A percentile compares a stretch with the other conserved stretches of the same genome.
Conservation (phyloP, 2,797 vertebrate genomes). For the Hybognathus amarus region DNA sequence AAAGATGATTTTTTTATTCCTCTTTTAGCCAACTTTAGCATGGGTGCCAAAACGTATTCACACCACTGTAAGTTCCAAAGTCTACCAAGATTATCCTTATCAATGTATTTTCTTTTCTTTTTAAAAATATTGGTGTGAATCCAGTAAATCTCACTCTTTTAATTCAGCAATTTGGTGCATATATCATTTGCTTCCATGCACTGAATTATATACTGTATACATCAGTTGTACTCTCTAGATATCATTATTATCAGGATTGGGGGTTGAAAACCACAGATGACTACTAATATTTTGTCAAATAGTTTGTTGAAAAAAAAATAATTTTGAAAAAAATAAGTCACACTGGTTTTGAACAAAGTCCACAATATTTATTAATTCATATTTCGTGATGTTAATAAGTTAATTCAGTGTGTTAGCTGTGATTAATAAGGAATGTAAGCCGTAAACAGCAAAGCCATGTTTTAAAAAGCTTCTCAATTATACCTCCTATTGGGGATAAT, state of each 20-base stretch:
- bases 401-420: conserved; percentile 58
- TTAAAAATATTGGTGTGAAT: neutral
- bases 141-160: neutral
- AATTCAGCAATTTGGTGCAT: neutral
- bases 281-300: neutral
- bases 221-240: neutral
- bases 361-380: conserved; percentile 47
- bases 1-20: too few relatives aligned
- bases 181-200: neutral
- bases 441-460: conserved; percentile 41
- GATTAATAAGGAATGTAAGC: conserved; percentile 58
- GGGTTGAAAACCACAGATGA: neutral
- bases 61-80: neutral
- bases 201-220: neutral
- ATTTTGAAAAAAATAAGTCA: conserved; percentile 2
- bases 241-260: neutral
- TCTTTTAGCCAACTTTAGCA: too few relatives aligned
- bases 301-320: neutral
- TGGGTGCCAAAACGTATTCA: too few relatives aligned
- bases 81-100: neutral
- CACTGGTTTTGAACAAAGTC: conserved; percentile 6
- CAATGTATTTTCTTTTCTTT: neutral
- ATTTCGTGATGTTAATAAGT: conserved; percentile 50
- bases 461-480: conserved; percentile 45
- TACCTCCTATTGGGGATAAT: neutral